These are phyloP conservation scores for Perizoma flavofasciatum DNA, from an alignment of 2,888 invertebrate species.

Conservation along the genomic window DNA sequence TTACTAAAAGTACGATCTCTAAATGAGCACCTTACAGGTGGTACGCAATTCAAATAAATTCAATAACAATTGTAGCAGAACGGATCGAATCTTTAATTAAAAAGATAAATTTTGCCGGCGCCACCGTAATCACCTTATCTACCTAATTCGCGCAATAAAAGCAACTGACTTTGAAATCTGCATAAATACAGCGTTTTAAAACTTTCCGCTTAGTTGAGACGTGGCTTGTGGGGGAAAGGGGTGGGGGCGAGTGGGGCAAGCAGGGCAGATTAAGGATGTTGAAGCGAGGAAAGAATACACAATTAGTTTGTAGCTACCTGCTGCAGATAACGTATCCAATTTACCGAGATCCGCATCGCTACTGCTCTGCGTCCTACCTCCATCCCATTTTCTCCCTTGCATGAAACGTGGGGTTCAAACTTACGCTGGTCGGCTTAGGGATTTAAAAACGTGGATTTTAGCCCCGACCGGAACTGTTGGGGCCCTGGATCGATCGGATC, in stretches of 20 bases:
- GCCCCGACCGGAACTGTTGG: conserved; percentile 76
- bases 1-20: no score
- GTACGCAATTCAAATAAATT: conserved; percentile 2
- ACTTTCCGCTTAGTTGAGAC: conserved; percentile 80
- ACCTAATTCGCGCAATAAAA: conserved; percentile 60
- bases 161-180: conserved; percentile 61
- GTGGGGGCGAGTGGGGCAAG: conserved; percentile 56
- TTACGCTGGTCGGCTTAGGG: conserved; percentile 67
- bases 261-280: conserved; percentile 80
- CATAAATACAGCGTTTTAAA: conserved; percentile 73
- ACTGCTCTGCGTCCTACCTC: conserved; percentile 42
- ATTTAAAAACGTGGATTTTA: conserved; percentile 76
- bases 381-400: conserved; percentile 44
- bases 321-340: conserved; percentile 76
- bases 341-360: conserved; percentile 53
- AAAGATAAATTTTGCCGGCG: conserved; percentile 42
- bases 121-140: conserved; percentile 55
- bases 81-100: conserved; percentile 45
- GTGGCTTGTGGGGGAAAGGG: conserved; percentile 53
- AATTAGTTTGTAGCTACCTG: conserved; percentile 82
- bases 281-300: conserved; percentile 83
- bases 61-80: conserved; percentile 24
- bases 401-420: conserved; percentile 47
- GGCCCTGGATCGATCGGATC: conserved; percentile 75
- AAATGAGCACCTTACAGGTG: not conserved